Base-by-base conservation (phyloP, 2,113 vertebrate species). In the Lepidiolamprologus cunningtoni region DNA sequence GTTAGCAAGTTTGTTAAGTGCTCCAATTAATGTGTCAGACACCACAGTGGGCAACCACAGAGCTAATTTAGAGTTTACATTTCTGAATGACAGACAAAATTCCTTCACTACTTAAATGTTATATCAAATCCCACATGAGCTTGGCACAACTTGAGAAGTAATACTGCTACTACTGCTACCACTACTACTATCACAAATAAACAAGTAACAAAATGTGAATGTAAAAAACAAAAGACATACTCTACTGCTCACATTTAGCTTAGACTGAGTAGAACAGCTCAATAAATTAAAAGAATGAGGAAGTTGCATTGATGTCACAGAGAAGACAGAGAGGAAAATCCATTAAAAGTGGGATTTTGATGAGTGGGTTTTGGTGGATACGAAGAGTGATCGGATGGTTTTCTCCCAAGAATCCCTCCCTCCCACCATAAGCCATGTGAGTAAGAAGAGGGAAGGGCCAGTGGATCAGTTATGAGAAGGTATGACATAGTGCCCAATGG, bases 1-100 rank as follows among this genome's bases (percentile, higher is more conserved):
- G 80, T 87, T 85, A 88, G 84, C 21, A 53, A 45, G 45, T 84
- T 85, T 80, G 23, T 93, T 90, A 92, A 87, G 58, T 45, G 52
- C 21, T 66, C 9, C 45, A 52, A 81, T 84, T 82, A 84, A 45
- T 14, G 13, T 19, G 47, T 19, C 26, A n/a, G 33, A 79, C 78
- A 80, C 23, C 40, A 16, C 19, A 66, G 9, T 21, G 23, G 17
- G 55, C 4, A 28, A 76, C 71, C 76, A 40, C 17, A 61, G 9
- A 47, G 11, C 16, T 66, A 2, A 14, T 80, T 71, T 47, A 28
- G 28, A 45, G 12, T 42, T 73, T 54, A 45, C n/a, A 55, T 73
- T 80, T 73, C 53, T 26, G 26, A 80, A 9, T 83, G 17, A 85
- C 37, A 85, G 6, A n/a, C 4, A 14, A 9, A 6, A 78, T 58